These are phyloP conservation scores for Tragelaphus oryx DNA, from an alignment of 2,797 vertebrate genomes.

Conservation along the genomic window DNA sequence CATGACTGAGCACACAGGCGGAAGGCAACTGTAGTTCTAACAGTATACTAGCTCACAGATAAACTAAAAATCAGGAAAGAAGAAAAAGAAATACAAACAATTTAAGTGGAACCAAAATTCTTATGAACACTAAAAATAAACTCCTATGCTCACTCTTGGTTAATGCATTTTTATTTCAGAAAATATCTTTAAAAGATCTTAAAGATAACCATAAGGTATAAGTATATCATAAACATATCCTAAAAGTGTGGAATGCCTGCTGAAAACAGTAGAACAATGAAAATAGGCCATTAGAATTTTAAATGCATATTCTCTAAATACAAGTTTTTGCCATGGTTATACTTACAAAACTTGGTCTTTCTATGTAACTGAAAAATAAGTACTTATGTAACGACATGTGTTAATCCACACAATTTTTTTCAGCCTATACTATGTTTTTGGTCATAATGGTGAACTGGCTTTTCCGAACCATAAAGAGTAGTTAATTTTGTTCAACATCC, in stretches of 20 bases:
- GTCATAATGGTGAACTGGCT: not conserved
- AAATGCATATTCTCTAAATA: not conserved
- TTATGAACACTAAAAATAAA: not conserved
- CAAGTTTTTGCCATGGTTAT: not conserved
- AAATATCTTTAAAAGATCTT: not conserved
- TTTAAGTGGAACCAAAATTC: not conserved
- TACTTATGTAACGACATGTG: not conserved
- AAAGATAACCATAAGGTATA: not conserved
- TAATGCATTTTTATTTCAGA: not conserved
- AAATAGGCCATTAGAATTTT: not conserved
- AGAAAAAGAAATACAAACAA: not conserved
- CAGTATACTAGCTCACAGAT: not conserved
- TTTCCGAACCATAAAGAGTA: not conserved
- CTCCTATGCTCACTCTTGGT: not conserved
- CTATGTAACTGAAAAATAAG: not conserved
- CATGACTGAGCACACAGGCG: not conserved
- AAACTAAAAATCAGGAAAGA: not conserved
- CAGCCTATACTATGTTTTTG: not conserved
- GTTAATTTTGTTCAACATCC: not conserved
- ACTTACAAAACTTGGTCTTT: not conserved
- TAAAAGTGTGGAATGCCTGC: not conserved
- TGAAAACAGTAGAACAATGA: not conserved
- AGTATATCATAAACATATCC: not conserved
- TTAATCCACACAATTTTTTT: not conserved
- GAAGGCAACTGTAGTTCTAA: not conserved